Percentiles rank a stretch among this genome's conserved stretches.
phyloP scores from a whole-genome alignment of 2,113 vertebrate species.

The Aythya baeri region DNA sequence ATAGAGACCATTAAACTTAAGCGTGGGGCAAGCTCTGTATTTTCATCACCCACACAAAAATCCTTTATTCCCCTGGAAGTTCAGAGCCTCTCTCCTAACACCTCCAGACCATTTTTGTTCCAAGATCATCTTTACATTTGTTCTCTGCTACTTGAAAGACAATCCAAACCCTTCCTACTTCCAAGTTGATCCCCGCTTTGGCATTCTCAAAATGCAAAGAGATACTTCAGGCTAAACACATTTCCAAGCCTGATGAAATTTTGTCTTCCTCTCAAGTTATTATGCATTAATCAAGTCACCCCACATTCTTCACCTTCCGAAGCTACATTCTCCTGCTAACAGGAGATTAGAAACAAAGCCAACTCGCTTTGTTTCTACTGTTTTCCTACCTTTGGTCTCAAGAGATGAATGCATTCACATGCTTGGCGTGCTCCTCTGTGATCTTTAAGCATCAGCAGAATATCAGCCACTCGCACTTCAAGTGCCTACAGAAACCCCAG shows the following conservation, averaged over 20 bases:
- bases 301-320: not conserved
- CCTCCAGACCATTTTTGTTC: not conserved
- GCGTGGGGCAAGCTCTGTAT: not conserved
- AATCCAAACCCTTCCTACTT: not conserved
- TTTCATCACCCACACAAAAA: not conserved
- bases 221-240: not conserved
- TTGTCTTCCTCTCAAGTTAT: too few relatives aligned
- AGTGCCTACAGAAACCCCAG: rapidly evolving
- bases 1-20: not conserved
- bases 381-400: not conserved
- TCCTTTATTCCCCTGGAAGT: not conserved
- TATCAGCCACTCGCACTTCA: not conserved
- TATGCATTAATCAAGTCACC: too few relatives aligned
- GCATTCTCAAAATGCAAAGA: not conserved
- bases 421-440: not conserved
- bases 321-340: not conserved
- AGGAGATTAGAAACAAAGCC: too few relatives aligned
- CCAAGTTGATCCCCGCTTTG: not conserved
- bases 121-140: not conserved
- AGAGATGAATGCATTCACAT: not conserved
- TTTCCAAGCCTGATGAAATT: not conserved
- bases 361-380: not conserved
- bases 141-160: too few relatives aligned
- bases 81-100: not conserved
- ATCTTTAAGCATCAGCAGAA: not conserved